phyloP scores from a whole-genome alignment of 2,888 invertebrate genomes.

The Agrotis clavis region DNA sequence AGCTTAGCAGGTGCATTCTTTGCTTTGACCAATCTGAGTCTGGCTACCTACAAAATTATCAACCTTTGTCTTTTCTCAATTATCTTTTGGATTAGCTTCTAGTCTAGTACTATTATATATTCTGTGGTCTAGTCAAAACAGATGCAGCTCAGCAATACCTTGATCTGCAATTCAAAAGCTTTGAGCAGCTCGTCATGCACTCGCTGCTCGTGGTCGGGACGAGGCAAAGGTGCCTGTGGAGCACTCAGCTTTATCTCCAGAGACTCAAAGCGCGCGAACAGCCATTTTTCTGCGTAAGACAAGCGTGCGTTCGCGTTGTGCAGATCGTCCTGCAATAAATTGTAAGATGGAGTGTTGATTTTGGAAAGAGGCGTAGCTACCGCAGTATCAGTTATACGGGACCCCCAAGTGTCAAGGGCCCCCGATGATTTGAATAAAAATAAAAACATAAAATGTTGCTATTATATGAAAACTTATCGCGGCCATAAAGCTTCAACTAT shows the following conservation, averaged over 20 bases:
- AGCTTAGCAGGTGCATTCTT: too few species aligned
- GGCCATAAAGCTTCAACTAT: too few species aligned
- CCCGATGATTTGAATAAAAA: too few species aligned
- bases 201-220: conserved; percentile 77
- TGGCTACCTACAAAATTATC: background rate
- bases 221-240: conserved; percentile 69
- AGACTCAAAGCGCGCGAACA: conserved; percentile 80
- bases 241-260: conserved; percentile 73
- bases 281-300: conserved; percentile 83
- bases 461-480: too few species aligned
- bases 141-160: conserved; percentile 68
- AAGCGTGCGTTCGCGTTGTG: conserved; percentile 80
- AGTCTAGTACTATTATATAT: too few species aligned
- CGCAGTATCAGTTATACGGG: too few species aligned
- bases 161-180: conserved; percentile 80
- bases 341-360: background rate
- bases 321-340: conserved; percentile 75
- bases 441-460: too few species aligned
- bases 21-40: too few species aligned
- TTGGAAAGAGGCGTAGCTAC: too few species aligned
- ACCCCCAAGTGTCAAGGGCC: too few species aligned
- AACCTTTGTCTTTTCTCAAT: background rate
- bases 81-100: background rate
- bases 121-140: background rate
- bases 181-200: conserved; percentile 80